A percentile compares a stretch with the other conserved stretches of the same genome.
Evolutionary conservation across 2,113 vertebrate genomes (phyloP).

Genomic region (Scophthalmus maximus): DNA sequence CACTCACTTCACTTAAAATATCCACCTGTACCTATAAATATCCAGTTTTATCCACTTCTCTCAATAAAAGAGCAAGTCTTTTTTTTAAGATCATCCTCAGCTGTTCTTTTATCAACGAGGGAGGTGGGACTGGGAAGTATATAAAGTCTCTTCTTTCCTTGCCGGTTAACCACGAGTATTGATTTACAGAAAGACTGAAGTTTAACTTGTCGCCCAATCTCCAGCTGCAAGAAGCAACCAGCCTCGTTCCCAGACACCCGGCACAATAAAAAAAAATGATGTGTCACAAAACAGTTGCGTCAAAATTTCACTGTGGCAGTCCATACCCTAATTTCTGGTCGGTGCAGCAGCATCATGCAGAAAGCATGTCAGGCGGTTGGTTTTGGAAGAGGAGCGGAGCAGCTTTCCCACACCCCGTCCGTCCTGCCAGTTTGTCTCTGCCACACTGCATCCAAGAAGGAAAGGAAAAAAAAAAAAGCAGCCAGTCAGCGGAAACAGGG

Average conservation of each 20-base stretch:
- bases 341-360: constrained; percentile 57
- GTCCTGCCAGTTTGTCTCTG: constrained; percentile 48
- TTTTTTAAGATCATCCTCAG: constrained; percentile 1
- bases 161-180: constrained; percentile 53
- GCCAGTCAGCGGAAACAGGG: constrained; percentile 76
- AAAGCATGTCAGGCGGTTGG: constrained; percentile 56
- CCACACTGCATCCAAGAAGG: constrained; percentile 56
- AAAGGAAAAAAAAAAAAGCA: constrained; percentile 74
- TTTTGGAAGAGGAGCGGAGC: constrained; percentile 55
- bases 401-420: constrained; percentile 65
- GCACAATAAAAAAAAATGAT: constrained; percentile 55
- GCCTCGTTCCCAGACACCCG: constrained; percentile 36
- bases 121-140: not conserved
- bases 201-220: constrained; percentile 45
- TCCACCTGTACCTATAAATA: constrained; percentile 19
- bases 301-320: constrained; percentile 52
- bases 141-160: constrained; percentile 43
- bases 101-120: constrained; percentile 13
- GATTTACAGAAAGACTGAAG: constrained; percentile 47
- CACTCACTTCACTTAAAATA: constrained; percentile 1
- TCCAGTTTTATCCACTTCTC: constrained; percentile 19
- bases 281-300: constrained; percentile 61
- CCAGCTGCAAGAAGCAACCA: constrained; percentile 66
- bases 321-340: constrained; percentile 60
- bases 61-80: not conserved